Base-by-base conservation (phyloP, 2,797 vertebrate genomes). In the Crocidura indochinensis region DNA sequence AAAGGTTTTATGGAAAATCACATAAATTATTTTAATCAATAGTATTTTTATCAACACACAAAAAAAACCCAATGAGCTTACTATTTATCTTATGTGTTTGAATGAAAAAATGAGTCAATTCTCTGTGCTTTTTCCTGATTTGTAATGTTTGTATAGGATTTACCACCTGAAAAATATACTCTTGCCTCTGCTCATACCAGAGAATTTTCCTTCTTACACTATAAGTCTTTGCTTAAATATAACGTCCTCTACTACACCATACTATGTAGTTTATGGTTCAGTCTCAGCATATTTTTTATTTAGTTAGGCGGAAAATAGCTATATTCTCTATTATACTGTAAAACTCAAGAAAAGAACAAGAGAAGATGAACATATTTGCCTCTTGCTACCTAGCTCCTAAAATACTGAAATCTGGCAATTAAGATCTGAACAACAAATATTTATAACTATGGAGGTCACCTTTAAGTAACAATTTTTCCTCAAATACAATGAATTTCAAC, bases 401-500 rank as follows among this genome's bases (percentile, higher is more conserved):
- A 71, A 87, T 31, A 65, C 4, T 27, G 26, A 65, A 87, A 49
- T 10, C 17, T 51, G 17, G 76, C 24, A 12, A 26, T 74, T 29
- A 76, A 3, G 62, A 71, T 74, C n/a, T 82, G 11, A 10, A 76
- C 8, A 94, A 91, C n/a, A 71, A 82, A 31, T 68, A 6, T 19
- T 76, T 79, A 4, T 72, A 87, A 72, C 2, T 11, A 29, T 56
- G 31, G 46, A 91, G 47, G 38, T 83, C 46, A 87, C 9, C 62
- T 62, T 74, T 88, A 85, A 91, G 87, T 31, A 3, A 69, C 5
- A 81, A 47, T 11, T 29, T 73, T 4, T 75, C 62, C 44, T 72
- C 44, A 83, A 65, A 77, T 20, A 85, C 26, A 87, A 91, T 7
- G 31, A 94, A 83, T 29, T 29, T 1, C 44, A 87, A 46, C n/a